A percentile compares a stretch with the other conserved stretches of the same genome.
phyloP scores from a whole-genome alignment of 53 echinoderm and acorn worm genomes.

The Astropecten irregularis region DNA sequence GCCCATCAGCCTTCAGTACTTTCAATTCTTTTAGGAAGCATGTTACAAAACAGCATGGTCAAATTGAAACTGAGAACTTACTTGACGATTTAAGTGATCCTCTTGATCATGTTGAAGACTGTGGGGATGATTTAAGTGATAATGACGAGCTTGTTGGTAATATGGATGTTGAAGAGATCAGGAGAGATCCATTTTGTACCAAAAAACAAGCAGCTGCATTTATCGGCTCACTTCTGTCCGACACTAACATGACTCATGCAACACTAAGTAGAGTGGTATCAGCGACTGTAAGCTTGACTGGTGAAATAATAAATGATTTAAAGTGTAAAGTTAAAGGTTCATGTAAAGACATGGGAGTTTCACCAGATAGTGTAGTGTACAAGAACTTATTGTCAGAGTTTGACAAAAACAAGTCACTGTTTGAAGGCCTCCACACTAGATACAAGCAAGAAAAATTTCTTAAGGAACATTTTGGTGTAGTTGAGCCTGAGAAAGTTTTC shows the following conservation, averaged over 20 bases:
- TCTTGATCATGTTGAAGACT: neutral
- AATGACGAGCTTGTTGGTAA: neutral
- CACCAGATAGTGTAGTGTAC: neutral
- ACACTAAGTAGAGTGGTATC: constrained; percentile 9
- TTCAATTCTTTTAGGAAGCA: constrained; percentile 27
- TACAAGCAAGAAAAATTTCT: constrained; percentile 19
- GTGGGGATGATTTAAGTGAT: neutral
- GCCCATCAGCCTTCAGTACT: constrained; percentile 8
- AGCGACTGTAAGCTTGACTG: constrained; percentile 7
- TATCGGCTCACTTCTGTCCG: constrained; percentile 13
- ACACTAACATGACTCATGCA: constrained; percentile 23
- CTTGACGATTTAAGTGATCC: neutral
- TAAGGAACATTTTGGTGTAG: constrained; percentile 4
- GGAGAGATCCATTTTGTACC: neutral
- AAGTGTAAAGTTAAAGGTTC: neutral
- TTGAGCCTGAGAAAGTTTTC: neutral
- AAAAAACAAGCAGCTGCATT: constrained; percentile 5
- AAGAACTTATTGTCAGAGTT: neutral
- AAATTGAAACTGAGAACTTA: neutral
- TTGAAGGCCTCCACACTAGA: neutral
- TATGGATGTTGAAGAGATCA: neutral
- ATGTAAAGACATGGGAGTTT: neutral
- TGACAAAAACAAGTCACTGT: constrained; percentile 8
- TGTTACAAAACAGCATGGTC: constrained; percentile 10
- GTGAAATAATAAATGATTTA: constrained; percentile 1